Percentiles rank a stretch among this genome's conserved stretches.
Evolutionary conservation across 2,888 invertebrate genomes (phyloP).

Genomic region (Rosalia funebris): DNA sequence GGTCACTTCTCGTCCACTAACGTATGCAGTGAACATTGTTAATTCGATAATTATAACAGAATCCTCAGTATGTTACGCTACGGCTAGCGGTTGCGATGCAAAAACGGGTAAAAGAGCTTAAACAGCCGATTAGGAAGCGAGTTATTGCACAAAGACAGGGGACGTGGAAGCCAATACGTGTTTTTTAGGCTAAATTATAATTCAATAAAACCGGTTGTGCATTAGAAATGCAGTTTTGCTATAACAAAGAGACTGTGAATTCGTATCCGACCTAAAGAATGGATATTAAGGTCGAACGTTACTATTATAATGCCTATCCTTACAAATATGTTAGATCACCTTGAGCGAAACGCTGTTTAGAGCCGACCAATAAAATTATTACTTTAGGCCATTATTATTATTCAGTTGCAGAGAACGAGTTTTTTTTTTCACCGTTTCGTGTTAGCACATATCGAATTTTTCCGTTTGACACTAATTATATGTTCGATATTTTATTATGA

Average conservation of each 20-base stretch:
- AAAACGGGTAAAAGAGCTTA: conserved; percentile 6
- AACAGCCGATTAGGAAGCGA: conserved; percentile 25
- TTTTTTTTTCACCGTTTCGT: conserved; percentile 44
- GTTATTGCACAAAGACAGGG: conserved; percentile 30
- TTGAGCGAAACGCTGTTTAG: conserved; percentile 52
- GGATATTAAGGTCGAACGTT: conserved; percentile 60
- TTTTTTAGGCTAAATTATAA: conserved; percentile 63
- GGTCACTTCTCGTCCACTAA: too few relatives aligned
- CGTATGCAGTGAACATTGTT: too few relatives aligned
- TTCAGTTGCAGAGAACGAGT: conserved; percentile 52
- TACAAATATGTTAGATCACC: conserved; percentile 59
- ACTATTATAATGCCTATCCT: conserved; percentile 51
- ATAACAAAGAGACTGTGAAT: conserved; percentile 61
- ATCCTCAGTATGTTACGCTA: conserved; percentile 3
- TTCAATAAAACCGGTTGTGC: conserved; percentile 63
- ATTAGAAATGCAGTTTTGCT: conserved; percentile 61
- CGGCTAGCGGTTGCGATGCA: not conserved
- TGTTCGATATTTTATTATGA: conserved; percentile 22
- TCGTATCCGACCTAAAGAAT: conserved; percentile 58
- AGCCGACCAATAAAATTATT: conserved; percentile 55
- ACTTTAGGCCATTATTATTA: conserved; percentile 56
- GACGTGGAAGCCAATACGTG: conserved; percentile 52
- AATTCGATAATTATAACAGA: conserved; percentile 1
- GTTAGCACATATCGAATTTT: conserved; percentile 29
- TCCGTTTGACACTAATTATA: conserved; percentile 31